These are phyloP conservation scores for Erythrolamprus reginae DNA, from an alignment of 2,113 vertebrate genomes.

Conservation along the genomic window DNA sequence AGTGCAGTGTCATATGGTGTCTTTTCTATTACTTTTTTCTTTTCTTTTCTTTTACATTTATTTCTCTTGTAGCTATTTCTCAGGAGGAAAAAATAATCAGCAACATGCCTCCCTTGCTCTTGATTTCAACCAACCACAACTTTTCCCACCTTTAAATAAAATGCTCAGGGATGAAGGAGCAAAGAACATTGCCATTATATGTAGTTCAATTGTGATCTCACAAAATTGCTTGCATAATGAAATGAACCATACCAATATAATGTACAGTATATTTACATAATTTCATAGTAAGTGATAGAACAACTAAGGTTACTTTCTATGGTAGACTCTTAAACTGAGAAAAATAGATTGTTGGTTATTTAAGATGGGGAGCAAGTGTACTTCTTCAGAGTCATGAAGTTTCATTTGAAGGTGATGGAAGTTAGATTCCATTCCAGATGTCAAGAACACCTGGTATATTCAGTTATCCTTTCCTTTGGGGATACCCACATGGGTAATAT, in stretches of 20 bases:
- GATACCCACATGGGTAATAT: background rate
- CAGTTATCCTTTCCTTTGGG: background rate
- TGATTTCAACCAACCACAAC: background rate
- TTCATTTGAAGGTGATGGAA: background rate
- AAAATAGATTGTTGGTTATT: background rate
- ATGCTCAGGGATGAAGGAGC: background rate
- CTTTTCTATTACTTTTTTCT: background rate
- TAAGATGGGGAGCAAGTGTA: background rate
- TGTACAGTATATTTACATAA: background rate
- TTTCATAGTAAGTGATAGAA: background rate
- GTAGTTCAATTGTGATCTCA: background rate
- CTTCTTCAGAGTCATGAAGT: background rate
- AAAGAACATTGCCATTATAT: background rate
- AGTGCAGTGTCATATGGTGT: background rate
- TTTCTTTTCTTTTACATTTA: background rate
- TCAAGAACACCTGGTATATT: background rate
- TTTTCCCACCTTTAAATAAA: background rate
- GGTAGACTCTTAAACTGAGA: background rate
- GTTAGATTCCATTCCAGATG: background rate
- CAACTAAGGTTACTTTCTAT: background rate
- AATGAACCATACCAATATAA: background rate
- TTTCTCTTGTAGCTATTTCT: background rate
- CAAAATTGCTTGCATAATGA: background rate
- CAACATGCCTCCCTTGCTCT: background rate
- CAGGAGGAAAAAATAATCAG: background rate